phyloP scores from a whole-genome alignment of 1,140 invertebrate species.

The Leptoteleia sp. region DNA sequence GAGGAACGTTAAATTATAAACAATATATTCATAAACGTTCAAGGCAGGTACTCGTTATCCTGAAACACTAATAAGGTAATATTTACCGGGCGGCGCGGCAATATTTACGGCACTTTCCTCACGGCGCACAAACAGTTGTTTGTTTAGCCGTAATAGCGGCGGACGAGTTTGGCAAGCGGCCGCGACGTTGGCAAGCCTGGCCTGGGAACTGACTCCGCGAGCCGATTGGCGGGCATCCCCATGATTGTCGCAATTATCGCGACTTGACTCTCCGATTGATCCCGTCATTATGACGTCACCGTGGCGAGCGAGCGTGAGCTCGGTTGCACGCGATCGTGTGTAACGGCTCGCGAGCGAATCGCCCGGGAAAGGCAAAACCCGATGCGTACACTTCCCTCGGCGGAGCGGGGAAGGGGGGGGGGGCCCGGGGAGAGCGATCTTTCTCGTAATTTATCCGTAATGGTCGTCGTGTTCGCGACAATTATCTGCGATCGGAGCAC shows the following conservation, averaged over 20 bases:
- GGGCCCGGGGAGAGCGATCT: constrained; percentile 54
- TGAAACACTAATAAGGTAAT: no score
- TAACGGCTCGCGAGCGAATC: constrained; percentile 52
- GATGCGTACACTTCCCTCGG: constrained; percentile 34
- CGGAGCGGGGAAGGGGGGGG: background rate
- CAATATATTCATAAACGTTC: no score
- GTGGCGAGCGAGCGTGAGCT: constrained; percentile 19
- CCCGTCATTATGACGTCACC: constrained; percentile 75
- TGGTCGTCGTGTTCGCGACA: constrained; percentile 62
- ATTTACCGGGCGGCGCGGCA: no score
- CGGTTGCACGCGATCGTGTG: constrained; percentile 56
- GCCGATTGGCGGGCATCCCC: constrained; percentile 70
- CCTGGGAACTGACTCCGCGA: constrained; percentile 41
- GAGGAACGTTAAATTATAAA: no score
- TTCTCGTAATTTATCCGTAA: constrained; percentile 66
- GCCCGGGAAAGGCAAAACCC: constrained; percentile 25
- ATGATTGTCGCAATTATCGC: constrained; percentile 79
- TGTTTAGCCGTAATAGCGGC: no score
- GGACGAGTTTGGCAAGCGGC: background rate
- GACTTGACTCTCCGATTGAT: constrained; percentile 80
- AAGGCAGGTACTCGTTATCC: no score
- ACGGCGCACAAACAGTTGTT: background rate
- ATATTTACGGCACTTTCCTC: no score
- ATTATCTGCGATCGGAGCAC: constrained; percentile 61
- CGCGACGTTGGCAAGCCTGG: constrained; percentile 27